Evolutionary conservation across 2,797 vertebrate species (phyloP).

Genomic region (Aulostomus chinensis): DNA sequence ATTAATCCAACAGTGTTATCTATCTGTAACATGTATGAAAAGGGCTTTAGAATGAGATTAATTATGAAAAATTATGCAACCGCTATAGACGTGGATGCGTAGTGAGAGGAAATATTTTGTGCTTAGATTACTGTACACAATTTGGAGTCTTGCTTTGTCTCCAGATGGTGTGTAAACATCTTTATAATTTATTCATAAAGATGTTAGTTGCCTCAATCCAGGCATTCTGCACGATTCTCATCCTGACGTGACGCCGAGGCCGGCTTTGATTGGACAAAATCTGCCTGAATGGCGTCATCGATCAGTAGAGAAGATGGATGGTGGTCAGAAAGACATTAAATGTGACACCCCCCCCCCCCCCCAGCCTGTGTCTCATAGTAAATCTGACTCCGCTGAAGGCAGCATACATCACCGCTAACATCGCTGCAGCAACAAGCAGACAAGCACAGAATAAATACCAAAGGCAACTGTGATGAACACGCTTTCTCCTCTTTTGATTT

Average conservation of each 20-base stretch:
- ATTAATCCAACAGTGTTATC: neutral
- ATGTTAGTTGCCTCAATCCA: conserved; percentile 14
- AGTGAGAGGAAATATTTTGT: neutral
- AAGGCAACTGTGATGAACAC: conserved; percentile 52
- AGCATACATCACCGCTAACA: conserved; percentile 66
- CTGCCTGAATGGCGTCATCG: conserved; percentile 56
- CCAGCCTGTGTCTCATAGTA: conserved; percentile 52
- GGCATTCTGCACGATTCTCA: conserved; percentile 26
- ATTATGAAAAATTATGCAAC: neutral
- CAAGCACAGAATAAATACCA: conserved; percentile 54
- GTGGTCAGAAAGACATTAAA: conserved; percentile 62
- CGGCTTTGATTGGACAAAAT: conserved; percentile 43
- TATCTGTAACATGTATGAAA: neutral
- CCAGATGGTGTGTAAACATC: conserved; percentile 5
- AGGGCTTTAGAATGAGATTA: neutral
- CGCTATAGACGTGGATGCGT: neutral
- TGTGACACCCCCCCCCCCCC: conserved; percentile 27
- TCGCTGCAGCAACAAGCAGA: conserved; percentile 57
- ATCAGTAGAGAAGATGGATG: conserved; percentile 58
- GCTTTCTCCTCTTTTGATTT: conserved; percentile 31
- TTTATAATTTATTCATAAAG: conserved; percentile 9
- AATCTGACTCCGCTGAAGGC: conserved; percentile 65
- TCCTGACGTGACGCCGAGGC: conserved; percentile 9
- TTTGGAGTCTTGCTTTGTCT: neutral
- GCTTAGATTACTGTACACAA: neutral